These are phyloP conservation scores for Timema cristinae DNA, from an alignment of 2,888 invertebrate species.

Conservation along the genomic window DNA sequence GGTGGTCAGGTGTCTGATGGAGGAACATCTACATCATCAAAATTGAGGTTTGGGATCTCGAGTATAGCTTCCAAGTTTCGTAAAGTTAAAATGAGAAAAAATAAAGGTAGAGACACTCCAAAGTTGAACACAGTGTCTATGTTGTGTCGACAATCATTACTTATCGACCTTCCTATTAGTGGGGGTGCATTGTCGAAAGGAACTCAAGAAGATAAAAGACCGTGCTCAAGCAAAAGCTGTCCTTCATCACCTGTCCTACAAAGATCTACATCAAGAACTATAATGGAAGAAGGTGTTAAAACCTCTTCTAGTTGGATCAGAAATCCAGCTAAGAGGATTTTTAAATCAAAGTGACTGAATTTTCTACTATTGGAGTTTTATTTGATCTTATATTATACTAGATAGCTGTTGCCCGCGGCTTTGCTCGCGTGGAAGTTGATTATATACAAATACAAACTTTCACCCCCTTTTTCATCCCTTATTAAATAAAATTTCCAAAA, in stretches of 20 bases:
- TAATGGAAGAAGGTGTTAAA: slow-evolving; percentile 23
- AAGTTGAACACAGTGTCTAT: slow-evolving; percentile 61
- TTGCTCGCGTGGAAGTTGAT: too few relatives aligned
- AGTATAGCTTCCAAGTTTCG: slow-evolving; percentile 58
- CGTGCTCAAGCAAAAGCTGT: slow-evolving; percentile 36
- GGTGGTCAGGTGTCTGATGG: neutral
- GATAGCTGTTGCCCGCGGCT: too few relatives aligned
- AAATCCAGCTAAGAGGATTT: slow-evolving; percentile 27
- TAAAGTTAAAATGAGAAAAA: slow-evolving; percentile 51
- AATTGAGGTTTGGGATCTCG: slow-evolving; percentile 49
- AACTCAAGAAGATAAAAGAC: neutral
- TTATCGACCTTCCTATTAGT: slow-evolving; percentile 53
- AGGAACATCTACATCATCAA: neutral
- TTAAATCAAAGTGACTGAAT: too few relatives aligned
- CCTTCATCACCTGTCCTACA: slow-evolving; percentile 38
- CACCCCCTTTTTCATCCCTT: too few relatives aligned
- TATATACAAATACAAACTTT: too few relatives aligned
- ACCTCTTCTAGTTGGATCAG: slow-evolving; percentile 30
- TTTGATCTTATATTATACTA: too few relatives aligned
- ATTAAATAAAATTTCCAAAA: too few relatives aligned
- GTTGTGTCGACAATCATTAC: slow-evolving; percentile 69
- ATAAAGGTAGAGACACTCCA: slow-evolving; percentile 40
- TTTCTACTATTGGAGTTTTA: too few relatives aligned
- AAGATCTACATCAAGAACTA: slow-evolving; percentile 20
- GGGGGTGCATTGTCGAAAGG: slow-evolving; percentile 11